These are phyloP conservation scores for Nudaria mundana DNA, from an alignment of 2,888 invertebrate species.

Conservation along the genomic window DNA sequence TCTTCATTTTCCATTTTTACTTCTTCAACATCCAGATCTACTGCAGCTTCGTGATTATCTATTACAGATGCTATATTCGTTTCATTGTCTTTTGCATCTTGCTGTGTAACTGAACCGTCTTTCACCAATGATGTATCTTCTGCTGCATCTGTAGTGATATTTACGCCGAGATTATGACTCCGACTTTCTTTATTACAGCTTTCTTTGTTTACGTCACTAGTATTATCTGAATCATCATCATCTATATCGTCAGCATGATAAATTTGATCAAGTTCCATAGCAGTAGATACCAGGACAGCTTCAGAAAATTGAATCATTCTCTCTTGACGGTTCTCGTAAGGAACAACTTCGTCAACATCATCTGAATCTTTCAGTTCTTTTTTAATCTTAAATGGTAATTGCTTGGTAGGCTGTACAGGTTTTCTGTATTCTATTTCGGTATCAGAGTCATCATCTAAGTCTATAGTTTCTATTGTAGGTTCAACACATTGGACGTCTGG, in stretches of 20 bases:
- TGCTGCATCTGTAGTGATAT: too few species aligned
- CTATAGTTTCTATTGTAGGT: conserved; percentile 58
- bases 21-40: neutral
- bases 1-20: too few species aligned
- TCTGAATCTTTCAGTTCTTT: conserved; percentile 25
- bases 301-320: conserved; percentile 9
- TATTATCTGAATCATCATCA: neutral
- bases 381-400: conserved; percentile 16
- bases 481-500: conserved; percentile 56
- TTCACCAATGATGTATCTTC: too few species aligned
- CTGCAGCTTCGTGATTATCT: neutral
- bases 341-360: conserved; percentile 9
- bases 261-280: conserved; percentile 16
- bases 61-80: neutral
- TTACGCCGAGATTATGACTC: too few species aligned
- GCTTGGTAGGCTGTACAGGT: neutral
- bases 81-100: neutral
- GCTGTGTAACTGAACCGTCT: too few species aligned
- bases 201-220: neutral
- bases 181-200: neutral
- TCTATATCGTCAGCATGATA: conserved; percentile 9
- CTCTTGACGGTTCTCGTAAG: conserved; percentile 12
- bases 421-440: conserved; percentile 18
- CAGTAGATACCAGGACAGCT: conserved; percentile 14
- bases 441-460: conserved; percentile 48